Evolutionary conservation across 2,888 invertebrate genomes (phyloP).

Genomic region (Synergus gifuensis): DNA sequence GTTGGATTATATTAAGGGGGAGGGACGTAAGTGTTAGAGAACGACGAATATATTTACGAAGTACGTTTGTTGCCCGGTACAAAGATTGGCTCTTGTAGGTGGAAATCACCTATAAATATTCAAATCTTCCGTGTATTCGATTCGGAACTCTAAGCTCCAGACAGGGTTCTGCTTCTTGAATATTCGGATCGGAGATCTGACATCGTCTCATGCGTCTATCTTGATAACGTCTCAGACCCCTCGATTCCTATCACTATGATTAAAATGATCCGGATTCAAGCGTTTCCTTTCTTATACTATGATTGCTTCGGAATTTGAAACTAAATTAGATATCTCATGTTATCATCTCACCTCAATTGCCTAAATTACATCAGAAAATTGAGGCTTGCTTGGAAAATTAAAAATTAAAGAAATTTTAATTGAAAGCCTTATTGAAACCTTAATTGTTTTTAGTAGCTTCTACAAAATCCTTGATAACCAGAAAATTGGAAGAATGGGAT

Average conservation of each 20-base stretch:
- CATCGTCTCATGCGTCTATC: constrained; percentile 26
- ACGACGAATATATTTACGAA: constrained; percentile 22
- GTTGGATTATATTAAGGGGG: not conserved
- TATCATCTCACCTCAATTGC: not conserved
- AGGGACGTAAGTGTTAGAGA: not conserved
- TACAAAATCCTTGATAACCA: not conserved
- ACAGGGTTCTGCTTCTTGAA: constrained; percentile 35
- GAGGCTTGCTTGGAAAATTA: too few relatives aligned
- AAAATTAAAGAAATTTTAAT: too few relatives aligned
- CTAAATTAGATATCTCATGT: not conserved
- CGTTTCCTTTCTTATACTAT: not conserved
- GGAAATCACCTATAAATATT: constrained; percentile 34
- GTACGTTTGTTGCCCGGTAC: constrained; percentile 27
- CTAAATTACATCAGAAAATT: too few relatives aligned
- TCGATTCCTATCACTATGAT: constrained; percentile 22
- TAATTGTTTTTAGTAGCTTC: too few relatives aligned
- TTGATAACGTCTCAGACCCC: constrained; percentile 16
- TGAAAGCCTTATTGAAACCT: too few relatives aligned
- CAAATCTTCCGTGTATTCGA: constrained; percentile 34
- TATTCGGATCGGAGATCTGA: constrained; percentile 25
- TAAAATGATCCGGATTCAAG: not conserved
- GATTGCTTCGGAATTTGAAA: not conserved
- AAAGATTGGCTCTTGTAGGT: constrained; percentile 30
- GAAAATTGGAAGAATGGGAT: not conserved
- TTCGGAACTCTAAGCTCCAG: constrained; percentile 22